Percentiles rank a stretch among this genome's conserved stretches.
Evolutionary conservation across 2,797 vertebrate species (phyloP).

Genomic region (Enteromius trimaculatus): DNA sequence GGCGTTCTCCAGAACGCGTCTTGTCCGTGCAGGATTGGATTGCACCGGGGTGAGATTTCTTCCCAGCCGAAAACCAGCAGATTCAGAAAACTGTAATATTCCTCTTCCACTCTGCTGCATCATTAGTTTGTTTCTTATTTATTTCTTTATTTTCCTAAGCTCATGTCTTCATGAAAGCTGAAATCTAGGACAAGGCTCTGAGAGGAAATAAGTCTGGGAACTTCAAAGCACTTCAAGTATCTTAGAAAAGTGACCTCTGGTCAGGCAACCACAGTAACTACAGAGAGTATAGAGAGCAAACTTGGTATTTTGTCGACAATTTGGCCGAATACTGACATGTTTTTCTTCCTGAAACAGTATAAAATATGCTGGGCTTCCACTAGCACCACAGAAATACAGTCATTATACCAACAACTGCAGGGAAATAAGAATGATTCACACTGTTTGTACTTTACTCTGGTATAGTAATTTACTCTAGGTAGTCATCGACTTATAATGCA

Average conservation of each 20-base stretch:
- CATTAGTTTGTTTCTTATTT: background rate
- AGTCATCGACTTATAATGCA: background rate
- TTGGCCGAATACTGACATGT: background rate
- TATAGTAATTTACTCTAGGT: background rate
- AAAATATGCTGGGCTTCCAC: background rate
- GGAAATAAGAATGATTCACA: background rate
- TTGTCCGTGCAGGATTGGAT: background rate
- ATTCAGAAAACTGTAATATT: conserved; percentile 2
- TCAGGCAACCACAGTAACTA: background rate
- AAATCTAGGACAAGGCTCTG: conserved; percentile 32
- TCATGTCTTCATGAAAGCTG: conserved; percentile 4
- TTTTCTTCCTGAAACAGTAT: background rate
- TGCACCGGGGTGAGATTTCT: background rate
- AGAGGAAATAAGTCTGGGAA: background rate
- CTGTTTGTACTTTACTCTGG: background rate
- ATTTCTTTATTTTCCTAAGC: background rate
- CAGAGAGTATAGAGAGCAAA: background rate
- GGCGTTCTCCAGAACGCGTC: background rate
- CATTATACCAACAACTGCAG: background rate
- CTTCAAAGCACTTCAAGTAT: conserved; percentile 30
- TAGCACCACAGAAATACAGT: background rate
- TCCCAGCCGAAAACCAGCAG: background rate
- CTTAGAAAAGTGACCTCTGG: conserved; percentile 26
- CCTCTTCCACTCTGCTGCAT: background rate
- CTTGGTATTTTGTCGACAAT: background rate